Evolutionary conservation across 1,140 invertebrate species (phyloP).

Genomic region (Drosophila littoralis): DNA sequence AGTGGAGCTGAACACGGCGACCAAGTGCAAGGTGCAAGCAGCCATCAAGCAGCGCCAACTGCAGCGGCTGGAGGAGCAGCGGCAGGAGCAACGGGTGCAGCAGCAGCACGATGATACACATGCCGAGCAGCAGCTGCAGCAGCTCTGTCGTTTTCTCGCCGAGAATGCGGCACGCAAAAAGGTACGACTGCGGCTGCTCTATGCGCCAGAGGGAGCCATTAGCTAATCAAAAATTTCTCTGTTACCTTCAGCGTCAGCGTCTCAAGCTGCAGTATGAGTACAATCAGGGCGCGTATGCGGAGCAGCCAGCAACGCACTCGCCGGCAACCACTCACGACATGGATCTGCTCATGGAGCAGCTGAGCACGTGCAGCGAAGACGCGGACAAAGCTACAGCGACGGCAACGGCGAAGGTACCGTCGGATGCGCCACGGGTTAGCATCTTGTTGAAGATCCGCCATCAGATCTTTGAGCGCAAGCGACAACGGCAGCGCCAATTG

Average conservation of each 20-base stretch:
- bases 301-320: conserved; percentile 13
- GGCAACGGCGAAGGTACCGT: neutral
- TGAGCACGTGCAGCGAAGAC: conserved; percentile 23
- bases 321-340: conserved; percentile 43
- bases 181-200: conserved; percentile 31
- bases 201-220: neutral
- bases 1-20: conserved; percentile 62
- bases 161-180: conserved; percentile 73
- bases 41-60: conserved; percentile 65
- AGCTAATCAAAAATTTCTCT: conserved; percentile 5
- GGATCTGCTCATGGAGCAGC: conserved; percentile 66
- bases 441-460: conserved; percentile 76
- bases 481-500: conserved; percentile 65
- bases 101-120: no score
- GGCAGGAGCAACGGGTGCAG: conserved; percentile 17
- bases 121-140: conserved; percentile 57
- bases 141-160: conserved; percentile 73
- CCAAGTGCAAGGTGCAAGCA: conserved; percentile 67
- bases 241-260: conserved; percentile 46
- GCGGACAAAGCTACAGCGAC: neutral
- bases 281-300: neutral
- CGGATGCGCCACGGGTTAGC: conserved; percentile 58
- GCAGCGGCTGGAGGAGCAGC: conserved; percentile 36
- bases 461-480: conserved; percentile 79
- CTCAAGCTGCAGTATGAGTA: conserved; percentile 37